phyloP scores from a whole-genome alignment of 2,113 vertebrate species.

The Cercocebus atys region DNA sequence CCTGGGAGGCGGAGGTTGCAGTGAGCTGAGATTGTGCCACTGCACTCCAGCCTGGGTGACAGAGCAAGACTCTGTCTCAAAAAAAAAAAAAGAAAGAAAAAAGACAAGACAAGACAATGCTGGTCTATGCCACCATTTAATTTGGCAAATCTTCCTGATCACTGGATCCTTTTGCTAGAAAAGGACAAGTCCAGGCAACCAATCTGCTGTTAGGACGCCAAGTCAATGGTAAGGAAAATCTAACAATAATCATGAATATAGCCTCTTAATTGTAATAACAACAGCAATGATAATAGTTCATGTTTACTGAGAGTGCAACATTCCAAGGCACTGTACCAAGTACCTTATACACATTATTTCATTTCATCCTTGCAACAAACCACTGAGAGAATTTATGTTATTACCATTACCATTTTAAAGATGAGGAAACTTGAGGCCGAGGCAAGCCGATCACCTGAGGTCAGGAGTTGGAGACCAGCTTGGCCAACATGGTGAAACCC shows the following conservation, averaged over 20 bases:
- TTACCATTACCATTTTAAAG: not conserved
- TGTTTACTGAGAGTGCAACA: not conserved
- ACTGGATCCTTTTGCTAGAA: not conserved
- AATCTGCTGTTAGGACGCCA: constrained; percentile 3
- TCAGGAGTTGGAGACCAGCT: too few relatives aligned
- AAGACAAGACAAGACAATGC: too few relatives aligned
- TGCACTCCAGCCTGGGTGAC: too few relatives aligned
- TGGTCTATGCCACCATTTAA: not conserved
- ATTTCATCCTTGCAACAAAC: not conserved
- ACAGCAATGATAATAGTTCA: not conserved
- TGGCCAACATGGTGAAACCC: too few relatives aligned
- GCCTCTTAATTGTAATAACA: not conserved
- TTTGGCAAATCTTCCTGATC: not conserved
- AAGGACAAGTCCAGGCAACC: not conserved
- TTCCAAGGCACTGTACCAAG: not conserved
- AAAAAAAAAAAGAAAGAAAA: too few relatives aligned
- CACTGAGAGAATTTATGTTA: not conserved
- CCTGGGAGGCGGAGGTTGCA: too few relatives aligned
- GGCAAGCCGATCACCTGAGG: too few relatives aligned
- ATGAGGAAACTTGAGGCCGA: not conserved
- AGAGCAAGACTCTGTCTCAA: too few relatives aligned
- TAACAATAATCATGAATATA: not conserved
- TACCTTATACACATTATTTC: not conserved
- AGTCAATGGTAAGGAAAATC: not conserved
- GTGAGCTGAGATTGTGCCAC: too few relatives aligned